Evolutionary conservation across 2,888 invertebrate genomes (phyloP).

Genomic region (Clunio marinus): DNA sequence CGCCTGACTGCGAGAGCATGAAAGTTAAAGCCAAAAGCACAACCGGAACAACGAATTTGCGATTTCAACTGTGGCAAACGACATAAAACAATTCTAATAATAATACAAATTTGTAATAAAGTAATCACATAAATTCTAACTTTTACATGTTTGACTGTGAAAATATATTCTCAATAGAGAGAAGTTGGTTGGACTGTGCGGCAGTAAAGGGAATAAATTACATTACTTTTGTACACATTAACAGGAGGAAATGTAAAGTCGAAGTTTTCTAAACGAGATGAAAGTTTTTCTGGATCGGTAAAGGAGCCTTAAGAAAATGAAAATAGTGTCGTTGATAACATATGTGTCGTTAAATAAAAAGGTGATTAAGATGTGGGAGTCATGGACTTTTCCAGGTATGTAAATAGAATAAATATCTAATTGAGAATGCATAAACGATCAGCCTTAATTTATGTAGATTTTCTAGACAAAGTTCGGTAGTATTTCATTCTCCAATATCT

Average conservation of each 20-base stretch:
- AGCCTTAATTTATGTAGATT: too few species aligned
- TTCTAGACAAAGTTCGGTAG: too few species aligned
- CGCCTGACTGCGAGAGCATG: neutral
- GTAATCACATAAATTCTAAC: conserved; percentile 37
- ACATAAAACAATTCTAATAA: conserved; percentile 36
- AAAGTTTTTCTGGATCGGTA: neutral
- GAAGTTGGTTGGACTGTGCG: neutral
- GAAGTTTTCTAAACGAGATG: neutral
- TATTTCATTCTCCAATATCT: too few species aligned
- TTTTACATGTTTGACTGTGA: neutral
- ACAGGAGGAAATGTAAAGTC: neutral
- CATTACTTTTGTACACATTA: neutral
- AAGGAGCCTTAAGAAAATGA: neutral
- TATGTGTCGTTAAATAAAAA: too few species aligned
- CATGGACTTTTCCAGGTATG: too few species aligned
- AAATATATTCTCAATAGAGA: neutral
- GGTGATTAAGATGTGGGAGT: too few species aligned
- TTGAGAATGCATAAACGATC: too few species aligned
- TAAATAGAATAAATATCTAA: too few species aligned
- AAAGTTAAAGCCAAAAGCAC: conserved; percentile 4
- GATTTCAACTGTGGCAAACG: conserved; percentile 29
- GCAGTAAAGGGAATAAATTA: conserved; percentile 34
- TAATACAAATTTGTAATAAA: conserved; percentile 27
- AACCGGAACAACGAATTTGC: conserved; percentile 28
- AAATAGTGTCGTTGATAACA: too few species aligned